Percentiles rank a stretch among this genome's conserved stretches.
Conservation (phyloP, 1,140 invertebrate genomes). For the Macrotrachela quadricornifera region DNA sequence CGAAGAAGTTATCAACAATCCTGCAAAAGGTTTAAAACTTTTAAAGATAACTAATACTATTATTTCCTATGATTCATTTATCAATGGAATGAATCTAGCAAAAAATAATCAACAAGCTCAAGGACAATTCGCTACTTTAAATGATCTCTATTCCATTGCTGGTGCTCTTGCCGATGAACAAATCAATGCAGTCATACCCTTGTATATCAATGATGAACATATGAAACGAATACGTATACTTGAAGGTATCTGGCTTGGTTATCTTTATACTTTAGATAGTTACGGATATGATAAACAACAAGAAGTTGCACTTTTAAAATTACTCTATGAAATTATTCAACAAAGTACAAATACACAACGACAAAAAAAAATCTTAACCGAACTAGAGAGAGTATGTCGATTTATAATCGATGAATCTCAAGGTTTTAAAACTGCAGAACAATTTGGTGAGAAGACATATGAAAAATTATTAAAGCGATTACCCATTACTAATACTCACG, state of each 20-base stretch:
- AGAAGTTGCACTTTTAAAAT: neutral
- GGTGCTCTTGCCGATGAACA: neutral
- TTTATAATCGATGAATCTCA: neutral
- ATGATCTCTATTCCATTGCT: neutral
- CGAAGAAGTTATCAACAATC: neutral
- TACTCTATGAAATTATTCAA: slow-evolving; percentile 1
- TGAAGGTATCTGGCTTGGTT: slow-evolving; percentile 1
- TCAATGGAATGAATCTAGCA: neutral
- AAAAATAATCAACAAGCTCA: slow-evolving; percentile 1
- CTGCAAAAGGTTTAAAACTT: slow-evolving; percentile 1
- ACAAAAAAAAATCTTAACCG: neutral
- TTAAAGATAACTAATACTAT: neutral
- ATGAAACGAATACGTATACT: slow-evolving; percentile 2
- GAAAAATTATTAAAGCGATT: neutral
- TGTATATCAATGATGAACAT: slow-evolving; percentile 3
- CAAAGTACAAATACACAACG: neutral
- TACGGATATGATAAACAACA: slow-evolving; percentile 5
- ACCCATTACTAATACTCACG: neutral
- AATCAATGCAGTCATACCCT: slow-evolving; percentile 1
- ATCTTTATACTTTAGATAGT: neutral
- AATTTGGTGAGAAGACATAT: neutral
- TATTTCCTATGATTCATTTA: slow-evolving; percentile 2
- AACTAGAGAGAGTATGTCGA: neutral
- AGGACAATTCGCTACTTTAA: neutral
- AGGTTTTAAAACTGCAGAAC: neutral